Evolutionary conservation across 2,113 vertebrate species (phyloP), one percentile per base, ranked within the genome.

Genomic region (Myrmophylax atrothorax): DNA sequence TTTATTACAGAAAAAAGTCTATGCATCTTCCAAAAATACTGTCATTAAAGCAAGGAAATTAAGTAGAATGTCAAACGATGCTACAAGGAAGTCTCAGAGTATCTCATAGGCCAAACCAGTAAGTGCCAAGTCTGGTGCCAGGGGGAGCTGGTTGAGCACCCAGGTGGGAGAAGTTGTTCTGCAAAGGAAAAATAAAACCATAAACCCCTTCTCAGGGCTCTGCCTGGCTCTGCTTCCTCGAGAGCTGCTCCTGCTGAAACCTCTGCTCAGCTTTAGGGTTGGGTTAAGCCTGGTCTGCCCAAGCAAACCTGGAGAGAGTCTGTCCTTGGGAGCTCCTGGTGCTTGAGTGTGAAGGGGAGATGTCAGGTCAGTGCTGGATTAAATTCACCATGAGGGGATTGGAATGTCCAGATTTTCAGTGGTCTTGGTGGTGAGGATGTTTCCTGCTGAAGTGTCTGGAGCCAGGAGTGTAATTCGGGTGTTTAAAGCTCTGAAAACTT

Each of bases 211-310:
- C 17, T 18, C 5, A 1, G 25, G 10, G 10, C 1, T 12, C 4
- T 16, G 5, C 2, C 0, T 10, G 7, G 4, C 0, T 47, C 38
- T 50, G 35, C 0, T 6, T 53, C 14, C 10, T 10, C 2, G 29
- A 33, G 77, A 49, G 0, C 1, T 12, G 15, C 5, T 73, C 0
- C 0, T 0, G 0, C 26, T 0, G 5, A 4, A 4, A 2, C 6
- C 3, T 0, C 3, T 42, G 22, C 22, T 80, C 40, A 50, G 22
- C 1, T 0, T 25, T 1, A 1, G 1, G 2, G 7, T 5, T 2
- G 6, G 9, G 20, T 33, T 7, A 17, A 66, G 12, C 38, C 70
- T 2, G 6, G 12, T 12, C 10, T 7, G 29, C 12, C 10, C 10
- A 4, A 46, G 19, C 14, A 3, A 40, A 12, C 5, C 1, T 42